Evolutionary conservation across 2,888 invertebrate species (phyloP), one percentile per base, ranked within the genome.

Genomic region (Chrysopilus asiliformis): DNA sequence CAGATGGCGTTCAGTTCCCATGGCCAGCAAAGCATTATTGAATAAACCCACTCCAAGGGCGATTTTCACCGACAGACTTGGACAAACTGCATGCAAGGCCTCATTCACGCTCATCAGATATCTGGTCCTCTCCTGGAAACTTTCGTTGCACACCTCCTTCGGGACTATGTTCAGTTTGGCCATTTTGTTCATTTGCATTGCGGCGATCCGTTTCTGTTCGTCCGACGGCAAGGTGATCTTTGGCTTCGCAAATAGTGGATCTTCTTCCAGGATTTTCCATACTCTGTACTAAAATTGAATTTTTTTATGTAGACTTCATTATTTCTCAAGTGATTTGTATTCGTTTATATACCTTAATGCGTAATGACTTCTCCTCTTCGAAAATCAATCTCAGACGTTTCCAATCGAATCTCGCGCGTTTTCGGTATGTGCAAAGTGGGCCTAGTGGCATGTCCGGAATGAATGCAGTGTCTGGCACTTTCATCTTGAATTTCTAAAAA

Each of bases 391-490:
- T 81, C 60, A 94, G 69, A 43, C 73, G 70, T 60, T 86, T 89
- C 87, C 90, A 91, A 56, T 87, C 74, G 52, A 93, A 91, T 12
- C 78, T 75, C 2, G 87, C 79, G 45, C 70, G 72, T 47, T 75
- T 78, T 47, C 93, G 74, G 58, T 84, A 91, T 2, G 52, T 61
- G 54, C 84, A 83, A 45, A 93, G 64, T 6, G 90, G 86, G 31
- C 66, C 70, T 20, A 55, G 51, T 13, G 79, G 77, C 41, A 79
- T 62, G 57, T 81, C 76, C 32, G 71, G 71, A 48, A 81, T 66
- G 47, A 79, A 73, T 55, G 72, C 69, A 46, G 71, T 66, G 49
- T 72, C 72, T 38, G 49, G 44, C 36, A 43, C 45, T 44, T 62
- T n/a, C n/a, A n/a, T n/a, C n/a, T n/a, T n/a, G n/a, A n/a, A n/a